These are phyloP conservation scores for Osmerus mordax DNA, from an alignment of 2,113 vertebrate genomes.

Conservation along the genomic window DNA sequence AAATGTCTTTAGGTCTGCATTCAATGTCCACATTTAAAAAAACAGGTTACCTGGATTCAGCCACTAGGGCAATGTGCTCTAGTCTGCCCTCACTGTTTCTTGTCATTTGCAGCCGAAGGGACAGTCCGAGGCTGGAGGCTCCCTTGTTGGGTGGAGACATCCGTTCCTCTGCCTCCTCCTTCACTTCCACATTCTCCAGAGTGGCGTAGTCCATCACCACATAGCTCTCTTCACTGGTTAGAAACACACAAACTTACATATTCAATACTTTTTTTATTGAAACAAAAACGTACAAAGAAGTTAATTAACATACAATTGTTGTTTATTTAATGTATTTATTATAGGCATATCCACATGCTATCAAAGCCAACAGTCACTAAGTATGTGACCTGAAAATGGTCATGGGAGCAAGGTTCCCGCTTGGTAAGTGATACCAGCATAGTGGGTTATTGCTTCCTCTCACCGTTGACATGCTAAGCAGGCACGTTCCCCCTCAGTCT, in stretches of 20 bases:
- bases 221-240: conserved; percentile 57
- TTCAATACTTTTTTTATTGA: neutral
- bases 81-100: conserved; percentile 81
- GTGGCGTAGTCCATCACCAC: conserved; percentile 86
- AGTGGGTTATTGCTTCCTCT: conserved; percentile 9
- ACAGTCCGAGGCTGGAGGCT: conserved; percentile 48
- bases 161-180: conserved; percentile 62
- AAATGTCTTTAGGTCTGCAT: neutral
- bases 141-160: conserved; percentile 45
- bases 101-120: conserved; percentile 79
- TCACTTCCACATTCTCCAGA: conserved; percentile 77
- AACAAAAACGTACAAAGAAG: no score
- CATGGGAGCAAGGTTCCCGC: neutral
- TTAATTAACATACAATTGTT: no score
- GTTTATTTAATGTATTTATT: no score
- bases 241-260: conserved; percentile 3
- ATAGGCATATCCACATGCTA: no score
- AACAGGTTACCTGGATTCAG: conserved; percentile 80
- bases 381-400: conserved; percentile 7
- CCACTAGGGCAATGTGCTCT: conserved; percentile 75
- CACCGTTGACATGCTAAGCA: conserved; percentile 51
- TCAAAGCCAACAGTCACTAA: neutral
- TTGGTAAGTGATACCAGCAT: conserved; percentile 39
- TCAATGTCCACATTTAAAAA: neutral
- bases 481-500: conserved; percentile 21